Conservation (phyloP, 2,888 invertebrate genomes). For the Acrobeloides nanus region DNA sequence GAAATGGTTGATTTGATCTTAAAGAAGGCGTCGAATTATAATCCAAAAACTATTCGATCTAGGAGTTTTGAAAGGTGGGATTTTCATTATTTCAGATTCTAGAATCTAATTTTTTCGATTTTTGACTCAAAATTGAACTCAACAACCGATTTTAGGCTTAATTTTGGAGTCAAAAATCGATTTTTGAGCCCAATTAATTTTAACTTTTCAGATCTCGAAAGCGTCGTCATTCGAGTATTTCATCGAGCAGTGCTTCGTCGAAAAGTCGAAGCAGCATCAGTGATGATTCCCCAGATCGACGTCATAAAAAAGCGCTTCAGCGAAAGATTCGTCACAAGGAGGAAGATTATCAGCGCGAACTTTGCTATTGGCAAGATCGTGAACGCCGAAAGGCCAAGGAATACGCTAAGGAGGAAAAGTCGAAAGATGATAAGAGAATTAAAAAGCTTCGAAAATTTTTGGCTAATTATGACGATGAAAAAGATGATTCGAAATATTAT, state of each 20-base stretch:
- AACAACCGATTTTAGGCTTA: not conserved
- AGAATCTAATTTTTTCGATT: no score
- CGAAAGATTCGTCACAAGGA: slow-evolving; percentile 26
- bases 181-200: not conserved
- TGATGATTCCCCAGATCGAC: no score
- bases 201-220: not conserved
- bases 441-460: slow-evolving; percentile 90
- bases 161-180: no score
- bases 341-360: slow-evolving; percentile 33
- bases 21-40: no score
- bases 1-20: no score
- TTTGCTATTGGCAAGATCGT: slow-evolving; percentile 72
- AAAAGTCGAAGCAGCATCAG: no score
- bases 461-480: slow-evolving; percentile 96
- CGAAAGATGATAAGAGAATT: slow-evolving; percentile 66
- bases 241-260: no score
- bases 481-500: slow-evolving; percentile 93
- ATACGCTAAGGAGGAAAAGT: slow-evolving; percentile 64
- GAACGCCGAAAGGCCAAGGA: slow-evolving; percentile 81
- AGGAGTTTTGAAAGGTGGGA: no score
- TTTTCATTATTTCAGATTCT: no score
- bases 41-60: no score
- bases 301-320: slow-evolving; percentile 8
- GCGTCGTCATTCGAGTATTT: not conserved
- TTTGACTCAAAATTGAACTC: no score